Evolutionary conservation across 2,888 invertebrate species (phyloP).

Genomic region (Cantharis rufa): DNA sequence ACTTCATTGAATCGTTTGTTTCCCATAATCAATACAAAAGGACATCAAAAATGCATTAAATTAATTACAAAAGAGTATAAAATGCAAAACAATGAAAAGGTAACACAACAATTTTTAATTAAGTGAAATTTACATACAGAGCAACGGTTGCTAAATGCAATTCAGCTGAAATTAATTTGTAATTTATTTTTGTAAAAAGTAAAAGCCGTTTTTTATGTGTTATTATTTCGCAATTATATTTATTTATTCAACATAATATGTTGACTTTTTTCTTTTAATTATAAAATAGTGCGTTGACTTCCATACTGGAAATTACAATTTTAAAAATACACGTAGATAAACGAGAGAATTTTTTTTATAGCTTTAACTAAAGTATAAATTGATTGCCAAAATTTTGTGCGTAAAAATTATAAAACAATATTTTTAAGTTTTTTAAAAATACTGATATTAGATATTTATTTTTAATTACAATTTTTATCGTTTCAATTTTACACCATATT

Average conservation of each 20-base stretch:
- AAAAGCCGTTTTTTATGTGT: neutral
- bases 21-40: neutral
- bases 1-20: neutral
- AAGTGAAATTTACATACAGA: neutral
- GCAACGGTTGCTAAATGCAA: neutral
- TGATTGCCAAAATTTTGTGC: neutral
- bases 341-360: neutral
- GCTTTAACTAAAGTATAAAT: neutral
- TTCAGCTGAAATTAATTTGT: neutral
- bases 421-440: neutral
- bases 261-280: neutral
- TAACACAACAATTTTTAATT: neutral
- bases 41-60: neutral
- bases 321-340: neutral
- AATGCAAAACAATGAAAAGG: neutral
- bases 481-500: neutral
- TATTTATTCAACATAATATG: neutral
- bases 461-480: neutral
- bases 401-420: neutral
- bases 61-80: neutral
- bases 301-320: neutral
- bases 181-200: neutral
- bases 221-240: neutral
- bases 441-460: neutral
- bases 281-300: neutral